phyloP scores from a whole-genome alignment of 2,888 invertebrate species.

The Cosmia trapezina region DNA sequence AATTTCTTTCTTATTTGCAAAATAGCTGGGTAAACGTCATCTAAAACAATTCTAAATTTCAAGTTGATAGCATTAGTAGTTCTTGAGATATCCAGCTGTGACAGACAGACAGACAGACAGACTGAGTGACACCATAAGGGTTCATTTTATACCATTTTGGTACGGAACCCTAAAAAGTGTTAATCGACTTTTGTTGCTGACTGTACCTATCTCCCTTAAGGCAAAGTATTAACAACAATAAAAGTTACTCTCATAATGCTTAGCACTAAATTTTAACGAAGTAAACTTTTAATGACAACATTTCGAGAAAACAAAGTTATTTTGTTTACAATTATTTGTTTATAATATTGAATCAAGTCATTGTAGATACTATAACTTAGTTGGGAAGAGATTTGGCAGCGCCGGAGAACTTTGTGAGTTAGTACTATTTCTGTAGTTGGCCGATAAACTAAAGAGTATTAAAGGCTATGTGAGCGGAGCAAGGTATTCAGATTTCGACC shows the following conservation, averaged over 20 bases:
- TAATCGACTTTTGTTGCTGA: too few species aligned
- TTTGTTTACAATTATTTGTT: conserved; percentile 7
- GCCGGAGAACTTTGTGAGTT: conserved; percentile 33
- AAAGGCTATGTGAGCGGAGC: conserved; percentile 13
- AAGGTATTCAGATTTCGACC: conserved; percentile 6
- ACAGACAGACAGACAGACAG: too few species aligned
- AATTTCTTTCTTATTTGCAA: too few species aligned
- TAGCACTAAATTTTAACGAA: conserved; percentile 22
- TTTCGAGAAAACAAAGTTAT: conserved; percentile 9
- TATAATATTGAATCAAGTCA: not conserved
- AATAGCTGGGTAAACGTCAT: too few species aligned
- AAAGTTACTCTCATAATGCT: conserved; percentile 22
- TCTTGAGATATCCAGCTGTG: too few species aligned
- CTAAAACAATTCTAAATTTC: too few species aligned
- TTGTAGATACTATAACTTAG: conserved; percentile 20
- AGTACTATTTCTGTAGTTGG: conserved; percentile 32
- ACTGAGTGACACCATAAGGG: too few species aligned
- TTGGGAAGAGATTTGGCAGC: conserved; percentile 20
- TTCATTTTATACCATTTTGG: too few species aligned
- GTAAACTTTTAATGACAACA: conserved; percentile 15
- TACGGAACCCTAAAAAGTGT: too few species aligned
- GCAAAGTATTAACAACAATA: not conserved
- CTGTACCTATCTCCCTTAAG: too few species aligned
- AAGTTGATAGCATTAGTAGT: too few species aligned
- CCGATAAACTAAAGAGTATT: conserved; percentile 44